Evolutionary conservation across 2,797 vertebrate genomes (phyloP).

Genomic region (Peromyscus nudipes): DNA sequence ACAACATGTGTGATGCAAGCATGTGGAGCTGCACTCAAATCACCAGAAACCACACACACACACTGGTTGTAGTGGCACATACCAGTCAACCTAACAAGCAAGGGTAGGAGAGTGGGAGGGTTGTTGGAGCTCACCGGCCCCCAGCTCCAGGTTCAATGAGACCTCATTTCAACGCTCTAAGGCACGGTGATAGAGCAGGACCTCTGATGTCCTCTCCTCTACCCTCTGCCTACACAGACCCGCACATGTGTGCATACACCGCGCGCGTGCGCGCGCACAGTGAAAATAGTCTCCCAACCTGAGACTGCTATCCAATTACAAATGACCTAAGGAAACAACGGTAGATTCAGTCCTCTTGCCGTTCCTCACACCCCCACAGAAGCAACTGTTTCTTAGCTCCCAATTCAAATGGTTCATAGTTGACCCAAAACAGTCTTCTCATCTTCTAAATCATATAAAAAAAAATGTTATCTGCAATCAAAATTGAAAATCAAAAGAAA

Average conservation of each 20-base stretch:
- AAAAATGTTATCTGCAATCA: not conserved
- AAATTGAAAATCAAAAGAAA: conserved; percentile 33
- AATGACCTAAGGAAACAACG: not conserved
- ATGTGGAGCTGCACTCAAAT: not conserved
- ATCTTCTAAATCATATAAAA: not conserved
- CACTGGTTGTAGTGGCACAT: not conserved
- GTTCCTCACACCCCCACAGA: not conserved
- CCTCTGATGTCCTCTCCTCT: not conserved
- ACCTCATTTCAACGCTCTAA: not conserved
- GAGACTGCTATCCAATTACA: conserved; percentile 27
- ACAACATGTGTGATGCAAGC: not conserved
- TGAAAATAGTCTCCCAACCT: not conserved
- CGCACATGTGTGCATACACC: not conserved
- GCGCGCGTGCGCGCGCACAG: too few relatives aligned
- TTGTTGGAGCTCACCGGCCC: not conserved
- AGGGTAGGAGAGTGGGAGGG: too few relatives aligned
- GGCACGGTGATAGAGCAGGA: not conserved
- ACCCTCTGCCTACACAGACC: not conserved
- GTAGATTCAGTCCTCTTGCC: not conserved
- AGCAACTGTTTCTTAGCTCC: not conserved
- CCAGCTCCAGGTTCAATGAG: not conserved
- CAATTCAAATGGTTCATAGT: conserved; percentile 20
- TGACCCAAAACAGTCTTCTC: conserved; percentile 25
- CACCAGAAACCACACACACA: not conserved
- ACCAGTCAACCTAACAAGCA: not conserved